Evolutionary conservation across 2,113 vertebrate genomes (phyloP).

Genomic region (Porphyrio hochstetteri): DNA sequence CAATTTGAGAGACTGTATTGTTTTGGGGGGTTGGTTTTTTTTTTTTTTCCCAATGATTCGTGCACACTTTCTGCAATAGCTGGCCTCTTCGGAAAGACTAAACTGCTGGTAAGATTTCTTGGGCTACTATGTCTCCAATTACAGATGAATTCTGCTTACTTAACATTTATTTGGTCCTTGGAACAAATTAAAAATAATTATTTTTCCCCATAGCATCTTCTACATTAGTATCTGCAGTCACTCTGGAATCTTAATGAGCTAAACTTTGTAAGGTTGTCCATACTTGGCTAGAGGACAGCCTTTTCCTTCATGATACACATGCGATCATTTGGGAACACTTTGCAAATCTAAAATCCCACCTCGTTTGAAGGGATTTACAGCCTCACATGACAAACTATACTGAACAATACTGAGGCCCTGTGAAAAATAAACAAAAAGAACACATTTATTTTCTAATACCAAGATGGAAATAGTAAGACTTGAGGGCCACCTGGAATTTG

Average conservation of each 20-base stretch:
- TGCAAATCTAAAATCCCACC: conserved; percentile 42
- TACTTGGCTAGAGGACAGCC: neutral
- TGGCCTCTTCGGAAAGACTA: conserved; percentile 11
- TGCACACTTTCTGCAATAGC: neutral
- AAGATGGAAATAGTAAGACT: conserved; percentile 32
- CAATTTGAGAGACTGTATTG: neutral
- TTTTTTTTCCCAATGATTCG: conserved; percentile 29
- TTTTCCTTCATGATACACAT: neutral
- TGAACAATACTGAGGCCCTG: conserved; percentile 16
- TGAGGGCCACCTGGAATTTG: conserved; percentile 40
- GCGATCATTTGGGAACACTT: neutral
- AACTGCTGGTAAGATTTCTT: conserved; percentile 13
- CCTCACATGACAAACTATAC: conserved; percentile 19
- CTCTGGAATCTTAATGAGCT: conserved; percentile 44
- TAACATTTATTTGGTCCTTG: conserved; percentile 24
- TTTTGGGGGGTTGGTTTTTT: neutral
- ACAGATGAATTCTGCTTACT: conserved; percentile 19
- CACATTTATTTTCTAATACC: conserved; percentile 42
- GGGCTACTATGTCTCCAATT: neutral
- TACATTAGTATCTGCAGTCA: neutral
- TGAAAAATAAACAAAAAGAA: conserved; percentile 47
- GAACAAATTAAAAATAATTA: conserved; percentile 49
- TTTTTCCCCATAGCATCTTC: conserved; percentile 33
- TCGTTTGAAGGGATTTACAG: conserved; percentile 30
- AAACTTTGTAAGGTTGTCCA: neutral